A percentile compares a stretch with the other conserved stretches of the same genome.
phyloP scores from a whole-genome alignment of 1,140 invertebrate genomes.

The Cepaea nemoralis region DNA sequence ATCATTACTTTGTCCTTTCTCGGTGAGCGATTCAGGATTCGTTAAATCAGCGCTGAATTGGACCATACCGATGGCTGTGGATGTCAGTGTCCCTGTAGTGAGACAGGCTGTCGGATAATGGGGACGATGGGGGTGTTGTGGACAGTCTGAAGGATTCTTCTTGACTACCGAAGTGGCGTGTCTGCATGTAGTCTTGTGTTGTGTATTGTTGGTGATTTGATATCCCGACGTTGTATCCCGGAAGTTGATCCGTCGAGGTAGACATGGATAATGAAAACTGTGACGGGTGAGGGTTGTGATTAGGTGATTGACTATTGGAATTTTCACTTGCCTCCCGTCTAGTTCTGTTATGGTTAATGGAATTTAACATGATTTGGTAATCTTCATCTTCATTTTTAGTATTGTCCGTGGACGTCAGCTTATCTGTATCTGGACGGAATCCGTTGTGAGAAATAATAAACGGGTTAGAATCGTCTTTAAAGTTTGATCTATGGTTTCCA shows the following conservation, averaged over 20 bases:
- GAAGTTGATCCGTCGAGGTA: not conserved
- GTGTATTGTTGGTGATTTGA: not conserved
- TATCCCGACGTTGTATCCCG: not conserved
- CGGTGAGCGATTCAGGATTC: not conserved
- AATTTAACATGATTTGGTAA: not conserved
- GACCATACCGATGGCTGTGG: not conserved
- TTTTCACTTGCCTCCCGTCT: no score
- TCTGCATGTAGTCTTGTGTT: not conserved
- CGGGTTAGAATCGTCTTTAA: not conserved
- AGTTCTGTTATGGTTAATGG: not conserved
- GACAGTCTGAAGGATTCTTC: no score
- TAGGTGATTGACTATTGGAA: not conserved
- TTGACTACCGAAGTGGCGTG: not conserved
- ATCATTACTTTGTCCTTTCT: not conserved
- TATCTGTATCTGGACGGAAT: not conserved
- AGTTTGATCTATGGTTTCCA: not conserved
- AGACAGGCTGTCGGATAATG: not conserved
- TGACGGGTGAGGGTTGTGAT: not conserved
- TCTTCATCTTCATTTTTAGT: not conserved
- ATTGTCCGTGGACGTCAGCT: not conserved
- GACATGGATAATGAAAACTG: not conserved
- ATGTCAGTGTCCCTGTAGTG: not conserved
- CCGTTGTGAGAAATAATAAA: not conserved
- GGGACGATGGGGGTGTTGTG: not conserved
- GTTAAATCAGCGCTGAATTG: not conserved